phyloP scores from a whole-genome alignment of 2,113 vertebrate species.

The Atlantisia rogersi region DNA sequence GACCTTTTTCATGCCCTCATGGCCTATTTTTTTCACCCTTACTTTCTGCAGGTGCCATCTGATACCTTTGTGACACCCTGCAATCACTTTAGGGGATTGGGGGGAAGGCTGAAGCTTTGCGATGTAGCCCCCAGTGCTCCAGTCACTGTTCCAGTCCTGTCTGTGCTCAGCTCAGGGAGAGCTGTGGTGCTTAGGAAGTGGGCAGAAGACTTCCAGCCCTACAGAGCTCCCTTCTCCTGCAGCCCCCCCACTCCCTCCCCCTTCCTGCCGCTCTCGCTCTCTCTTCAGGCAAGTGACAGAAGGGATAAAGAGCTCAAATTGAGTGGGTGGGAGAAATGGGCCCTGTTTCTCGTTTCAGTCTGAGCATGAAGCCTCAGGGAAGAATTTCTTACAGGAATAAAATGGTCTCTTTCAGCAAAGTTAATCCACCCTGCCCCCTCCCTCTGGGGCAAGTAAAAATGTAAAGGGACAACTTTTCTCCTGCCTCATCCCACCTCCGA shows the following conservation, averaged over 20 bases:
- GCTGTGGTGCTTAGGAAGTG: not conserved
- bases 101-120: not conserved
- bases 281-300: conserved; percentile 38
- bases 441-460: conserved; percentile 19
- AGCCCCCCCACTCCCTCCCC: not conserved
- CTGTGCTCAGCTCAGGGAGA: not conserved
- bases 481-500: conserved; percentile 33
- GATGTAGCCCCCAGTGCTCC: not conserved
- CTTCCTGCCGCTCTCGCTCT: not conserved
- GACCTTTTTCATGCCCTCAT: not conserved
- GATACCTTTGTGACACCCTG: not conserved
- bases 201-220: not conserved
- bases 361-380: conserved; percentile 17
- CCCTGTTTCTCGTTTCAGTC: conserved; percentile 31
- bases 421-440: conserved; percentile 43
- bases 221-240: not conserved
- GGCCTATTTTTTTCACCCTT: not conserved
- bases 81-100: not conserved
- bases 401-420: conserved; percentile 46
- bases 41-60: not conserved
- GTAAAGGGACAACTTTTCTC: conserved; percentile 19
- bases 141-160: rapidly evolving
- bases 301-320: conserved; percentile 45
- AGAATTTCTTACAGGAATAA: not conserved
- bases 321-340: conserved; percentile 53